Evolutionary conservation across 2,888 invertebrate species (phyloP).

Genomic region (Autographa gamma): DNA sequence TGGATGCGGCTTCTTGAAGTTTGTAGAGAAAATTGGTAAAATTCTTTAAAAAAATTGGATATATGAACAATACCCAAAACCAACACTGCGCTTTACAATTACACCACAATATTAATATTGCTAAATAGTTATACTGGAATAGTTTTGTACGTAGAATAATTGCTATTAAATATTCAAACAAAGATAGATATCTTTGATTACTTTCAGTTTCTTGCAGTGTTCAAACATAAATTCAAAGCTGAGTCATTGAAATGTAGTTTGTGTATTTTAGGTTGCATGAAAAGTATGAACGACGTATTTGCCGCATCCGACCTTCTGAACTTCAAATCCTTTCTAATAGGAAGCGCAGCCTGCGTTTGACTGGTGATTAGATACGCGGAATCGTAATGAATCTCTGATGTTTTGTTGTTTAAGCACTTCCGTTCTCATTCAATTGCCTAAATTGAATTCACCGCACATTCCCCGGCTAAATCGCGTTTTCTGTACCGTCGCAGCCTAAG

Average conservation of each 20-base stretch:
- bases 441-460: slow-evolving; percentile 62
- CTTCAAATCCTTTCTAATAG: slow-evolving; percentile 57
- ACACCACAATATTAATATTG: too few species aligned
- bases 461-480: slow-evolving; percentile 35
- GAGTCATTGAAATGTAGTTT: too few species aligned
- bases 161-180: too few species aligned
- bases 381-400: slow-evolving; percentile 73
- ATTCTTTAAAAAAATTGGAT: too few species aligned
- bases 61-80: too few species aligned
- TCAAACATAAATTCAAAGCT: too few species aligned
- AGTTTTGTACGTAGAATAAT: too few species aligned
- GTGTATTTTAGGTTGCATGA: too few species aligned
- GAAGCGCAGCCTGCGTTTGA: slow-evolving; percentile 65
- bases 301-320: slow-evolving; percentile 41
- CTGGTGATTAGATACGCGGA: slow-evolving; percentile 74
- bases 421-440: slow-evolving; percentile 56
- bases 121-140: too few species aligned
- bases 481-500: slow-evolving; percentile 14
- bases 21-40: slow-evolving; percentile 28
- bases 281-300: not conserved
- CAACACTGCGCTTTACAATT: too few species aligned
- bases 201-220: too few species aligned
- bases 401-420: slow-evolving; percentile 67
- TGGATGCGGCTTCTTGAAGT: slow-evolving; percentile 62
- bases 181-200: too few species aligned